Conservation (phyloP, 2,888 invertebrate species). For the Fragum sueziense region DNA sequence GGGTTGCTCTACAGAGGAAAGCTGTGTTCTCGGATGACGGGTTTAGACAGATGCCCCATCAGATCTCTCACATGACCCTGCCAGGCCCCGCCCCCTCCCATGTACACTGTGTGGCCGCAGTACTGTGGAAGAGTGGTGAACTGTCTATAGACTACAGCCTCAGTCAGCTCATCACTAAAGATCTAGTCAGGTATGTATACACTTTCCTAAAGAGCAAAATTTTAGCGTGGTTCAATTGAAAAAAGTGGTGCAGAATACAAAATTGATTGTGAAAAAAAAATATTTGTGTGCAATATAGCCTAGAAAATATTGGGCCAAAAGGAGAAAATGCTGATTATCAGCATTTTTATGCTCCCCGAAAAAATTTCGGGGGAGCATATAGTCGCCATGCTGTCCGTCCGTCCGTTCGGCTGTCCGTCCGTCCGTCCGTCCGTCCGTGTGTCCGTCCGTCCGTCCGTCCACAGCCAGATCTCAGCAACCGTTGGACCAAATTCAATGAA, state of each 20-base stretch:
- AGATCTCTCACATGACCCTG: constrained; percentile 51
- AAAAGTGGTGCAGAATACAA: neutral
- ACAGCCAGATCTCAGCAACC: no score
- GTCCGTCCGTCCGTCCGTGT: no score
- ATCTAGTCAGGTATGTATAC: constrained; percentile 87
- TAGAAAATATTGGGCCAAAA: no score
- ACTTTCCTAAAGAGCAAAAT: neutral
- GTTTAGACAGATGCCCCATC: constrained; percentile 52
- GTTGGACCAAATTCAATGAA: no score
- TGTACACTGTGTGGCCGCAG: constrained; percentile 90
- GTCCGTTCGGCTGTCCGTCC: no score
- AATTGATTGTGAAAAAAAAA: neutral
- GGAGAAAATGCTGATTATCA: no score
- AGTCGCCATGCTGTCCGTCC: no score
- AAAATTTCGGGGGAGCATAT: no score
- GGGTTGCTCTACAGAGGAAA: constrained; percentile 70
- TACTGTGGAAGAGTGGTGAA: constrained; percentile 87
- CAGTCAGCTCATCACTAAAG: constrained; percentile 87
- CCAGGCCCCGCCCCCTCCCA: constrained; percentile 79
- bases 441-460: no score
- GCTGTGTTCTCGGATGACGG: constrained; percentile 59
- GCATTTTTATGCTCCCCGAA: no score
- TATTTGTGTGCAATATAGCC: no score
- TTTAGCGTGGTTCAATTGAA: neutral
- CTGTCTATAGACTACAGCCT: constrained; percentile 84